Evolutionary conservation across 2,888 invertebrate genomes (phyloP), one percentile per base, ranked within the genome.

Genomic region (Andricus curvator): DNA sequence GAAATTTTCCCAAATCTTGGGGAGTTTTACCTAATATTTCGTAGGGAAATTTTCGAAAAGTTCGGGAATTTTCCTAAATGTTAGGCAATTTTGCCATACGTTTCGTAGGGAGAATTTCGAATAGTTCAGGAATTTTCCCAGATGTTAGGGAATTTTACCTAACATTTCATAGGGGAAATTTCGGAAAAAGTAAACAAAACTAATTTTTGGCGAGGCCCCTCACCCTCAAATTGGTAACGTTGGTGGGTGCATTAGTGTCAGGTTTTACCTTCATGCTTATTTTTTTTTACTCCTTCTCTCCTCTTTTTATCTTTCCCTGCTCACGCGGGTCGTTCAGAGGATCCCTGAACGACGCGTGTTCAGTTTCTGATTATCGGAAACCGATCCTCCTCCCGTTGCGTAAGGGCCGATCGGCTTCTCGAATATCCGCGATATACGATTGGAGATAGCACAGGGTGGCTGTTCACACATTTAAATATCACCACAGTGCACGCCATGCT

Each of bases 321-420:
- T 44, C 51, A 74, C 51, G 33, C 74, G 74, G 33, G 70, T 48
- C 25, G 29, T 48, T 25, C 17, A 70, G 48, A 37, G 22, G 51
- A 20, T 74, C 51, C 51, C 74, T 74, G 37, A 37, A 37, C 51
- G 51, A 74, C 33, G 74, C 65, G 80, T 84, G 86, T 88, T 89
- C 88, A 87, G 85, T 89, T 89, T 88, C 85, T 88, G 84, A 89
- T 89, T 89, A 89, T 88, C 88, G 86, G 87, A 88, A 88, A 87
- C 84, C 84, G 84, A 88, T 86, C 85, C 85, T 86, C 85, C 83
- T 82, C 83, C 65, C 20, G 70, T 70, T 70, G 29, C 48, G 51
- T 70, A 80, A 77, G 77, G 78, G 78, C 66, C 51, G 33, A 44
- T 60, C 56, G 78, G n/a, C 62, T 62, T 62, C 62, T 62, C 62